These are phyloP conservation scores for Machaerirhynchus nigripectus DNA, from an alignment of 2,113 vertebrate species.

Conservation along the genomic window DNA sequence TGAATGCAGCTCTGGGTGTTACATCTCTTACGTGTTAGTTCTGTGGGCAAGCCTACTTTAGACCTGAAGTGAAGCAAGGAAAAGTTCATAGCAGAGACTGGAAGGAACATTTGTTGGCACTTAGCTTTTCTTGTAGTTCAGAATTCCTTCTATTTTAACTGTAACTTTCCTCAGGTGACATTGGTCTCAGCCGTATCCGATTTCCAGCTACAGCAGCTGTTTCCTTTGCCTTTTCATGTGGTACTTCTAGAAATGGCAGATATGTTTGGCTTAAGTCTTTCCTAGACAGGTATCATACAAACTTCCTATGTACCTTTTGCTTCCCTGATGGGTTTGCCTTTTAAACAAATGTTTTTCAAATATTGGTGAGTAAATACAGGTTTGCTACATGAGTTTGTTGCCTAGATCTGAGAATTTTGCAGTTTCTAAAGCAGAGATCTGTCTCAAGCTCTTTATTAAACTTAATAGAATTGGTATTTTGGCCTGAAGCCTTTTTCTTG, in stretches of 20 bases:
- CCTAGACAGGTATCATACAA: not conserved
- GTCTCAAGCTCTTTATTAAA: constrained; percentile 12
- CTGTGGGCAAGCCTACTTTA: not conserved
- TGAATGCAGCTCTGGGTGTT: not conserved
- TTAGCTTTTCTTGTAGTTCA: not conserved
- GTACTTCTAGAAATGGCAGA: not conserved
- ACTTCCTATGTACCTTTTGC: not conserved
- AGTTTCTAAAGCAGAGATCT: not conserved
- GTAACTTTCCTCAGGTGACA: not conserved
- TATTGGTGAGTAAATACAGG: not conserved
- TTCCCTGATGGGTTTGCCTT: not conserved
- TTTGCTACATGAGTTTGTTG: not conserved
- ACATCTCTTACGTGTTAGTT: not conserved
- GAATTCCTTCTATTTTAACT: not conserved
- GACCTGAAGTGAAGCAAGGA: not conserved
- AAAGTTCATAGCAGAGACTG: not conserved
- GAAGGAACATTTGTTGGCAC: not conserved
- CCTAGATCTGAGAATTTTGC: not conserved
- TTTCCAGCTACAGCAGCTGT: not conserved
- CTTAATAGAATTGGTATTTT: constrained; percentile 43
- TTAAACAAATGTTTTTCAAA: not conserved
- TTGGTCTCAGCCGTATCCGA: not conserved
- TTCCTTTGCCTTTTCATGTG: not conserved
- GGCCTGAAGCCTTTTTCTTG: constrained; percentile 25
- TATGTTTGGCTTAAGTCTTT: not conserved